Evolutionary conservation across 53 echinoderm and acorn worm species (phyloP), one percentile per base, ranked within the genome.

Genomic region (Echinometra lucunter): DNA sequence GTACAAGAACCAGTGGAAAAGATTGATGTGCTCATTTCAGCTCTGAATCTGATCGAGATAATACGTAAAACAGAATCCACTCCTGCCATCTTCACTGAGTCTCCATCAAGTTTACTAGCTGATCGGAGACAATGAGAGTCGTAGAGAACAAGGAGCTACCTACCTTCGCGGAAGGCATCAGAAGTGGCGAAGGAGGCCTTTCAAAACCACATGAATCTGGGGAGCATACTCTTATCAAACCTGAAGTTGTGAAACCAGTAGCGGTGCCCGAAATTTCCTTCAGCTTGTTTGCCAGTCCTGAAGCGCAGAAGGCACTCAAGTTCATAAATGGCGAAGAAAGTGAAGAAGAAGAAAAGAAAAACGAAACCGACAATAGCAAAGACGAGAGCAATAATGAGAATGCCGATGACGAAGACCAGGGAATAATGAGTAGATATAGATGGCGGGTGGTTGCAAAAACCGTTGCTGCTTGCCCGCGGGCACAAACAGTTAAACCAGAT

Each of bases 261-360:
- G n/a, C 37, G 8, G 78, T 92, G 37, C 92, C 92, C 18, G 30
- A 92, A 49, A 74, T 80, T 78, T 92, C 92, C 12, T 92, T 92
- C 19, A 58, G 74, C 34, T 6, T 92, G 44, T 92, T 92, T 56
- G 92, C 92, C 32, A 92, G 92, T 74, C 78, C 92, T 1, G 92
- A 80, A 57, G 92, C 92, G 32, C 74, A 78, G 74, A 92, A 92
- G 92, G 92, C 92, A 21, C 74, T 92, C 49, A 47, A 37, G 21
- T 74, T 40, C 4, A 6, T 92, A 16, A 57, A 92, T 78, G 94
- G 45, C 17, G 85, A 83, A 9, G 85, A 44, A 58, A 82, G 34
- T 23, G 66, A 83, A 58, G 85, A 94, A 27, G 66, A 83, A 58
- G 85, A 94, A 13, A 28, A 94, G 11, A 32, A 18, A 42, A n/a